Evolutionary conservation across 2,797 vertebrate genomes (phyloP), one percentile per base, ranked within the genome.

Genomic region (Neostethus bicornis): DNA sequence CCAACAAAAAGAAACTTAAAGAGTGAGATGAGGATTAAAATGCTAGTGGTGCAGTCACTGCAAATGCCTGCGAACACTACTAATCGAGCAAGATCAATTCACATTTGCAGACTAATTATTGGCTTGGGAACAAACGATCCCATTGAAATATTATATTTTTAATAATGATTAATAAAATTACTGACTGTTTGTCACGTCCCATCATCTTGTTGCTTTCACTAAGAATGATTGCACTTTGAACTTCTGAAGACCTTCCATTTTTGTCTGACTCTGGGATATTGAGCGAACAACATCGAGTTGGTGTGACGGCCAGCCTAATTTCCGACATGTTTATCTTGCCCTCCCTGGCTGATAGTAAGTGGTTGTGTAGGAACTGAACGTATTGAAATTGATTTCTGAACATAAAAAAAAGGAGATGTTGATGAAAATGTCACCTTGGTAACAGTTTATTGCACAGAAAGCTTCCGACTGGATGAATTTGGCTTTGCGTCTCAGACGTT

Each of bases 91-190:
- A 57, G 69, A 86, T 88, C 80, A 77, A 80, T 87, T 87, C 59
- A 85, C 70, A 81, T 81, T 76, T 79, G 49, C 29, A 41, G 52
- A 64, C 73, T 87, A 83, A 89, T 88, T 85, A 79, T 68, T 2
- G 21, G 63, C 68, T 73, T 49, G 24, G 35, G 45, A 47, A 66
- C 69, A 57, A 70, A 71, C 57, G 59, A 68, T 50, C 53, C 64
- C 20, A 1, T 66, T 68, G 59, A 79, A 77, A 70, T 26, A 5
- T 74, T 60, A 66, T 70, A 71, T 77, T 55, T 46, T 63, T 23
- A 32, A 34, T 21, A 4, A 13, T n/a, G n/a, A 32, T 19, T 49
- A 34, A 49, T 34, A 49, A 34, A 23, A 53, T 35, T 31, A 25
- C 57, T 31, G 51, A 20, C 50, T 52, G 44, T 59, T 52, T 60